A percentile compares a stretch with the other conserved stretches of the same genome.
Conservation (phyloP, 2,888 invertebrate genomes). For the Dynastes hyllus region DNA sequence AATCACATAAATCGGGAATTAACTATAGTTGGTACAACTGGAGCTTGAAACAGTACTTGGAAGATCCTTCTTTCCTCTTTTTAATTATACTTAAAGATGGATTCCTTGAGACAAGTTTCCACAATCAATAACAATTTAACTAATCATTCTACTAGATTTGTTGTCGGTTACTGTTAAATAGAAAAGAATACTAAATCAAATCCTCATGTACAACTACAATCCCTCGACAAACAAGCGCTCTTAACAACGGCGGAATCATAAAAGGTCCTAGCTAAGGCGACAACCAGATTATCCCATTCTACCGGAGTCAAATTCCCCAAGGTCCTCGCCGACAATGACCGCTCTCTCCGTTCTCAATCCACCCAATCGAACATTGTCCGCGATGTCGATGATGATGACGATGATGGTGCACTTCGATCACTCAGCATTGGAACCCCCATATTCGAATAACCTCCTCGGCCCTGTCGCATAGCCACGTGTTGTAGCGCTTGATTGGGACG, state of each 20-base stretch:
- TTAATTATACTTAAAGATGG: too few relatives aligned
- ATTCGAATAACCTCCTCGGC: not conserved
- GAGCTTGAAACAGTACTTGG: too few relatives aligned
- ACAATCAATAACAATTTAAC: too few relatives aligned
- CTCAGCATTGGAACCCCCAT: not conserved
- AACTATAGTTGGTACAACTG: too few relatives aligned
- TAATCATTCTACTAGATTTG: too few relatives aligned
- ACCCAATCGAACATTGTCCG: slow-evolving; percentile 6
- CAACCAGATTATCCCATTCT: slow-evolving; percentile 64
- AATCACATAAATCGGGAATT: too few relatives aligned
- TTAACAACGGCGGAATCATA: slow-evolving; percentile 65
- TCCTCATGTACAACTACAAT: not conserved
- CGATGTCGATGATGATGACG: not conserved
- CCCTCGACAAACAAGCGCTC: slow-evolving; percentile 7
- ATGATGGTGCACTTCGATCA: slow-evolving; percentile 27
- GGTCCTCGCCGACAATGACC: slow-evolving; percentile 62
- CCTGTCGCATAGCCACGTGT: slow-evolving; percentile 60
- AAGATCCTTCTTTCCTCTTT: too few relatives aligned
- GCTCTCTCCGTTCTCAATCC: slow-evolving; percentile 14
- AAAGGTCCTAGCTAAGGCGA: slow-evolving; percentile 60
- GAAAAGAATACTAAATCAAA: too few relatives aligned
- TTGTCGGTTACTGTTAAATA: too few relatives aligned
- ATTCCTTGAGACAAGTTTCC: too few relatives aligned
- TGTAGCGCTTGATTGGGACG: slow-evolving; percentile 70
- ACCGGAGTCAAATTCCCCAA: slow-evolving; percentile 62